Evolutionary conservation across 2,888 invertebrate genomes (phyloP).

Genomic region (Stenoptilia bipunctidactyla): DNA sequence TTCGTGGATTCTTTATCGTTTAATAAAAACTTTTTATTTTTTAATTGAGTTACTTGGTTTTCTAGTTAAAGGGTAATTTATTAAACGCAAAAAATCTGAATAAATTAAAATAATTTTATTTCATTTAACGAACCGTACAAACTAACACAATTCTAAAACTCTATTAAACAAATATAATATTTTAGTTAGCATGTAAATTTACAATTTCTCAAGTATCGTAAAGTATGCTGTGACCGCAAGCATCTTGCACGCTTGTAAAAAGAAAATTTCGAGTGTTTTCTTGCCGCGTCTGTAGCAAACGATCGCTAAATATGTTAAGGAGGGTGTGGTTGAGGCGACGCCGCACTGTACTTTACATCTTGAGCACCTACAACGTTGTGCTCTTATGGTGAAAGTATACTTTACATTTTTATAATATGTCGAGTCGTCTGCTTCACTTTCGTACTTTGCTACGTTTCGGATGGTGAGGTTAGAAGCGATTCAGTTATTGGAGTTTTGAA

Average conservation of each 20-base stretch:
- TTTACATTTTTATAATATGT: constrained; percentile 1
- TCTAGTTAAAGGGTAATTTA: no score
- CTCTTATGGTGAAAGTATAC: not conserved
- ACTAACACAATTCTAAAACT: no score
- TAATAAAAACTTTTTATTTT: no score
- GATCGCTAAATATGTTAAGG: constrained; percentile 13
- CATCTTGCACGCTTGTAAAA: constrained; percentile 8
- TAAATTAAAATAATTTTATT: no score
- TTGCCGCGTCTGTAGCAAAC: constrained; percentile 12
- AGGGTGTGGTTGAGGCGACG: constrained; percentile 7
- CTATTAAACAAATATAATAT: not conserved
- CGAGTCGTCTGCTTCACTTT: not conserved
- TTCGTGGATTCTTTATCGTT: no score
- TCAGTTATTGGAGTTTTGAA: no score
- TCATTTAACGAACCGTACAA: no score
- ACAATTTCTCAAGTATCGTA: constrained; percentile 16
- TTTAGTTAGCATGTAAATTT: constrained; percentile 5
- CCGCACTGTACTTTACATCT: constrained; percentile 24
- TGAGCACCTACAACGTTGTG: constrained; percentile 12
- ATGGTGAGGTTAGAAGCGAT: no score
- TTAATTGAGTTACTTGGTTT: no score
- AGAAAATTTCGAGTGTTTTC: constrained; percentile 11
- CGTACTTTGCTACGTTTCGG: no score
- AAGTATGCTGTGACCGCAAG: constrained; percentile 16
- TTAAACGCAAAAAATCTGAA: no score